These are phyloP conservation scores for Pelobates fuscus DNA, from an alignment of 2,113 vertebrate species.

Conservation along the genomic window DNA sequence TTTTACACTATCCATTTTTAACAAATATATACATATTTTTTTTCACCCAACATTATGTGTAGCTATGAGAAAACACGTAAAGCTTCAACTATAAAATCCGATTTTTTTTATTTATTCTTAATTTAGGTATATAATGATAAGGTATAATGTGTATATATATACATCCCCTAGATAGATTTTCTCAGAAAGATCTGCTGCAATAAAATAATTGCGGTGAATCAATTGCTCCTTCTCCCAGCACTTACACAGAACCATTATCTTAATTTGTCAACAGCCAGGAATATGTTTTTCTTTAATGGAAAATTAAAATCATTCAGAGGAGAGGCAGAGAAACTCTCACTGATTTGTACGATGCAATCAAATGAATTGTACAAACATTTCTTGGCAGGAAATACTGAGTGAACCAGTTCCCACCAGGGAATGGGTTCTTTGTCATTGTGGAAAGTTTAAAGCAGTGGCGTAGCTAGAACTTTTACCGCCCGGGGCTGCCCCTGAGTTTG, in stretches of 20 bases:
- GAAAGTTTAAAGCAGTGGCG: no score
- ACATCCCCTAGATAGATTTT: background rate
- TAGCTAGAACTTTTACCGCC: no score
- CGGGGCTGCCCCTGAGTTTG: no score
- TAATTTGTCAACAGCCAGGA: slow-evolving; percentile 23
- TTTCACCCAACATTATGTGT: no score
- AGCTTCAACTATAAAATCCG: no score
- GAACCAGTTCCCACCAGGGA: background rate
- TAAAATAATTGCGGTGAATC: slow-evolving; percentile 28
- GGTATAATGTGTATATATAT: background rate
- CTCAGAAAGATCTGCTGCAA: background rate
- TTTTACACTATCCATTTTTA: no score
- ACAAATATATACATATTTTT: no score
- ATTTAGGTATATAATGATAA: no score
- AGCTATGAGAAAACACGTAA: no score
- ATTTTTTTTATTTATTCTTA: no score
- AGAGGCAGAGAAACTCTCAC: background rate
- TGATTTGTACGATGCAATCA: background rate
- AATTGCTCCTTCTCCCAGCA: slow-evolving; percentile 10
- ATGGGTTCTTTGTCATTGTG: slow-evolving; percentile 1
- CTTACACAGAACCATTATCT: slow-evolving; percentile 29
- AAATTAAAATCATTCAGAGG: background rate
- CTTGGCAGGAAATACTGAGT: background rate
- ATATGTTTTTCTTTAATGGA: slow-evolving; percentile 2
- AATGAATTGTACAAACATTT: slow-evolving; percentile 1